These are phyloP conservation scores for Branchipolynoe longqiensis DNA, from an alignment of 2,888 invertebrate genomes.

Conservation along the genomic window DNA sequence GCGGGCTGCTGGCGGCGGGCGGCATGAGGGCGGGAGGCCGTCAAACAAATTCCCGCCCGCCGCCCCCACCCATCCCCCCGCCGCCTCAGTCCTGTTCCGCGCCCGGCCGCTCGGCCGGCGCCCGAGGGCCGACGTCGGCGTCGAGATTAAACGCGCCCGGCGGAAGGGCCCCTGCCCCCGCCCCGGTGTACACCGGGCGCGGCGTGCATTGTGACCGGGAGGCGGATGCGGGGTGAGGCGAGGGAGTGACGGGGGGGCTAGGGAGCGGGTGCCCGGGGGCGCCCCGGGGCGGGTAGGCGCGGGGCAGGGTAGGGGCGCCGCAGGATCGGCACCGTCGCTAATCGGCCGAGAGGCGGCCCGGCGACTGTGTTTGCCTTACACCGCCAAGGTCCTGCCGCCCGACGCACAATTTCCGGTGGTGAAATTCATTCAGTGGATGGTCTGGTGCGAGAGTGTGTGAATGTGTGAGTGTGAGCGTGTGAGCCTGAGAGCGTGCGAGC, in stretches of 20 bases:
- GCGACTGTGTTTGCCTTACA: slow-evolving; percentile 26
- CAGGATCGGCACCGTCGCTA: too few relatives aligned
- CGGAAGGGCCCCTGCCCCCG: neutral
- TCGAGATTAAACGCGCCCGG: slow-evolving; percentile 28
- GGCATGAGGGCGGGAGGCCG: too few relatives aligned
- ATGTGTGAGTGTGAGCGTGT: too few relatives aligned
- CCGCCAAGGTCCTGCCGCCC: too few relatives aligned
- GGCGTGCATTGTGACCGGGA: neutral
- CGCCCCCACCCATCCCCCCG: neutral
- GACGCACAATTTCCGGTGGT: neutral
- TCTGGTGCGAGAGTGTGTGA: too few relatives aligned
- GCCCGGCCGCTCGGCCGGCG: neutral
- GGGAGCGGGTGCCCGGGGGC: neutral
- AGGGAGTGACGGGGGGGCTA: neutral
- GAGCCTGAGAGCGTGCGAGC: too few relatives aligned
- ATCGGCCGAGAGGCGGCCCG: neutral
- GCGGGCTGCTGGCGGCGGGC: too few relatives aligned
- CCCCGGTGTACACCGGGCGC: neutral
- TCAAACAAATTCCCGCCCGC: slow-evolving; percentile 6
- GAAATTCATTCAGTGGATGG: neutral
- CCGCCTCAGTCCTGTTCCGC: neutral
- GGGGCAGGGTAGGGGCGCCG: neutral
- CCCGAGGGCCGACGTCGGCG: too few relatives aligned
- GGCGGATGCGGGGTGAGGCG: neutral
- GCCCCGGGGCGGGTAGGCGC: neutral